These are phyloP conservation scores for Norana najaformis DNA, from an alignment of 2,888 invertebrate genomes.

Conservation along the genomic window DNA sequence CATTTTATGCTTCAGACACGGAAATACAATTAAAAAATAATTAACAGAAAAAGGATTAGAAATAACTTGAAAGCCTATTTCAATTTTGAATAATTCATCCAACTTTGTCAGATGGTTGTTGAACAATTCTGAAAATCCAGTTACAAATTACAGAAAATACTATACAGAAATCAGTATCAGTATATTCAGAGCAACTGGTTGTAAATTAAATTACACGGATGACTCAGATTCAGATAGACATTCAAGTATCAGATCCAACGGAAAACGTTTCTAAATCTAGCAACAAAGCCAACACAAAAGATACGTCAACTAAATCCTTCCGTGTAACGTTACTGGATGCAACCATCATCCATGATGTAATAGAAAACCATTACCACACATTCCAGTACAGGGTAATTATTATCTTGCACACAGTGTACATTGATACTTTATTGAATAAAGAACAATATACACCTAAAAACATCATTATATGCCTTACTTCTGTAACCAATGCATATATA, in stretches of 20 bases:
- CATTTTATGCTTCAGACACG: neutral
- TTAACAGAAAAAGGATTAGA: neutral
- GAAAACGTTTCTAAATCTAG: neutral
- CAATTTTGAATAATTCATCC: neutral
- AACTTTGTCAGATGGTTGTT: neutral
- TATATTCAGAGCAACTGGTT: neutral
- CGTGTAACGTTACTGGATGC: neutral
- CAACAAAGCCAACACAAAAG: neutral
- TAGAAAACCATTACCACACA: neutral
- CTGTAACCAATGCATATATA: neutral
- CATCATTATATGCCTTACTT: neutral
- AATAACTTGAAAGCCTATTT: neutral
- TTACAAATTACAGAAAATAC: neutral
- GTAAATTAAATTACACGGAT: neutral
- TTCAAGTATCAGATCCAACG: neutral
- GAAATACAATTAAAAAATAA: neutral
- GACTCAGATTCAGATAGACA: slow-evolving; percentile 8
- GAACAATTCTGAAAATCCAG: neutral
- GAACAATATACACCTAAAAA: neutral
- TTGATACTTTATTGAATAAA: slow-evolving; percentile 3
- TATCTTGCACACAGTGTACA: neutral
- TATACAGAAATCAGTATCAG: neutral
- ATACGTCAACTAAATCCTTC: neutral
- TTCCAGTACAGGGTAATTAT: too few relatives aligned
- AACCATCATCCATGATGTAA: neutral